Conservation (phyloP, 1,140 invertebrate genomes). For the Eumeta japonica region DNA sequence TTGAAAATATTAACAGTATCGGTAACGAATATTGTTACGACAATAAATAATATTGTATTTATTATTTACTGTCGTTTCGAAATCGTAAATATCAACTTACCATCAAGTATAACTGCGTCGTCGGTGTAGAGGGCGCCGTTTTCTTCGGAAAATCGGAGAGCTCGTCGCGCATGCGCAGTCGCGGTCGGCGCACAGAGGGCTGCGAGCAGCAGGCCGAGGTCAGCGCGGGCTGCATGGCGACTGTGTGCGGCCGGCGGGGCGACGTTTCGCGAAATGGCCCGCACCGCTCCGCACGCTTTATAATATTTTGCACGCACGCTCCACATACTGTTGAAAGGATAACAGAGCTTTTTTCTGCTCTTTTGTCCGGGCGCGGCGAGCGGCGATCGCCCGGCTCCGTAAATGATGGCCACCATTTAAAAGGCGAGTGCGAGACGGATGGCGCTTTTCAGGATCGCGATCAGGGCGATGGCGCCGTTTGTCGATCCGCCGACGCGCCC, state of each 20-base stretch:
- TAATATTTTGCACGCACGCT: conserved; percentile 50
- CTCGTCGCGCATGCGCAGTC: background rate
- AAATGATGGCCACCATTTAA: conserved; percentile 34
- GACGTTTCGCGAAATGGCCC: conserved; percentile 48
- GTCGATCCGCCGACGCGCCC: no score
- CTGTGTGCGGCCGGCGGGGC: conserved; percentile 42
- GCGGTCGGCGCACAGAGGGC: background rate
- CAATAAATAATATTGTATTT: no score
- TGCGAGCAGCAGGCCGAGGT: background rate
- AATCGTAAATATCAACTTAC: no score
- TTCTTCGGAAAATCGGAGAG: conserved; percentile 33
- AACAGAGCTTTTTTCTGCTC: conserved; percentile 49
- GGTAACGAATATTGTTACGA: no score
- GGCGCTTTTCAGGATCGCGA: no score
- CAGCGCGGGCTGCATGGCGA: conserved; percentile 11
- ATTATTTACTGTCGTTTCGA: no score
- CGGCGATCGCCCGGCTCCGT: conserved; percentile 27
- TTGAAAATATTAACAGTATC: no score
- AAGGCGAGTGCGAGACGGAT: no score
- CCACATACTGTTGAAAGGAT: conserved; percentile 47
- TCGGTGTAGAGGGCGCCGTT: conserved; percentile 39
- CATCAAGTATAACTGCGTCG: conserved; percentile 41
- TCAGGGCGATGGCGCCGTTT: no score
- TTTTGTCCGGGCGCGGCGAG: conserved; percentile 38
- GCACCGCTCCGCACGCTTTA: conserved; percentile 39